A percentile compares a stretch with the other conserved stretches of the same genome.
These are phyloP conservation scores for Drosophila guanche DNA, from an alignment of 1,140 invertebrate species.

Conservation along the genomic window DNA sequence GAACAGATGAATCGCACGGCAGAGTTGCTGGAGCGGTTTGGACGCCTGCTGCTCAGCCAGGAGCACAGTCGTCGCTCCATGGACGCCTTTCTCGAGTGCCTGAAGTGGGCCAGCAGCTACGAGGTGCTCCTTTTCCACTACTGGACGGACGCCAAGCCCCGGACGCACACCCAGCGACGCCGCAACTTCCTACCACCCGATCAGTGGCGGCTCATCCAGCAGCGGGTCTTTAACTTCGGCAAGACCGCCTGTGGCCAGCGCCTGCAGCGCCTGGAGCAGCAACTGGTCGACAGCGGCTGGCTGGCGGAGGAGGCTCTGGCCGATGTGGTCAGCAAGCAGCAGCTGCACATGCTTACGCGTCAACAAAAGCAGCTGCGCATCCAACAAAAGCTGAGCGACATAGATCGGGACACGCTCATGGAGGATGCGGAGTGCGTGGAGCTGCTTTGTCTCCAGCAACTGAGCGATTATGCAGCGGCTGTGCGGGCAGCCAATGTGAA, in stretches of 20 bases:
- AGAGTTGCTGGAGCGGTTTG: conserved; percentile 59
- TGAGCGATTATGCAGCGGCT: conserved; percentile 15
- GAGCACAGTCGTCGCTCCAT: conserved; percentile 73
- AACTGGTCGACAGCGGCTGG: conserved; percentile 49
- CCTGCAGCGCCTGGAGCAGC: conserved; percentile 60
- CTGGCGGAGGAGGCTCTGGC: conserved; percentile 34
- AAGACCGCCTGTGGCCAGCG: conserved; percentile 59
- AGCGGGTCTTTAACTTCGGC: conserved; percentile 77
- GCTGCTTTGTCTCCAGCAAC: conserved; percentile 32
- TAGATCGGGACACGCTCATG: not conserved
- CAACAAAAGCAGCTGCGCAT: conserved; percentile 46
- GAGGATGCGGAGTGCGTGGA: conserved; percentile 60
- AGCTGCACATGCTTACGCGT: conserved; percentile 29
- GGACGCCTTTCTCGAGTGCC: conserved; percentile 72
- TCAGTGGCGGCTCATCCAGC: conserved; percentile 70
- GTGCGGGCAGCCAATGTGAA: conserved; percentile 35
- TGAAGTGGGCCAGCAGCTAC: conserved; percentile 52
- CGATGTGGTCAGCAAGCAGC: conserved; percentile 26
- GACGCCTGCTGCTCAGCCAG: conserved; percentile 45
- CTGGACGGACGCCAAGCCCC: conserved; percentile 57
- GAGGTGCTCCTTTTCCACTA: conserved; percentile 64
- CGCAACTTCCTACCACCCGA: conserved; percentile 53
- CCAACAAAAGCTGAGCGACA: conserved; percentile 11
- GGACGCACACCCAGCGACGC: not conserved
- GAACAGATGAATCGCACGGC: conserved; percentile 46